Evolutionary conservation across 35 echinoderm and acorn worm species (phyloP).

Genomic region (Holothuria glaberrima): DNA sequence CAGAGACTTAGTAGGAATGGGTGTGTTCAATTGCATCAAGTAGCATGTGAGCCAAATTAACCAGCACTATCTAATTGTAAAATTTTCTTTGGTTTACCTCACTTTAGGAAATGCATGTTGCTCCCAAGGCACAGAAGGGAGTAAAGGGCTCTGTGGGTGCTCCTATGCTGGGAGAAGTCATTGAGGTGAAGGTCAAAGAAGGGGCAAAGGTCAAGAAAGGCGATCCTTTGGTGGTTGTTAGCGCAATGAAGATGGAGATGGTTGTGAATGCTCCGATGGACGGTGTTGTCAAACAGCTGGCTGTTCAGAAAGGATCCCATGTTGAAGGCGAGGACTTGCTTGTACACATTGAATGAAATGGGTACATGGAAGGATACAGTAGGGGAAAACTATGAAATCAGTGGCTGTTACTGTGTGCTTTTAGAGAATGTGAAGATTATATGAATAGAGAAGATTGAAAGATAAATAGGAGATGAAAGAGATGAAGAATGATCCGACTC

Average conservation of each 20-base stretch:
- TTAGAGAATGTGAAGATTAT: too few species aligned
- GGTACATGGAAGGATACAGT: too few species aligned
- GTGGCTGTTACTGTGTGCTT: too few species aligned
- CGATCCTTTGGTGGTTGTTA: slow-evolving; percentile 84
- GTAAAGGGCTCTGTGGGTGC: slow-evolving; percentile 95
- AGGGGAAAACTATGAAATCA: too few species aligned
- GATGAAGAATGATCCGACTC: too few species aligned
- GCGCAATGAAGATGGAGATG: slow-evolving; percentile 99
- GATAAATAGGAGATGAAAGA: too few species aligned
- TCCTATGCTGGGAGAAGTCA: slow-evolving; percentile 92
- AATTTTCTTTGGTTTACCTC: not conserved
- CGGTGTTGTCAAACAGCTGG: slow-evolving; percentile 80
- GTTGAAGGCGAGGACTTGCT: slow-evolving; percentile 92
- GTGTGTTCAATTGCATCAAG: too few species aligned
- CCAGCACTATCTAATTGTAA: too few species aligned
- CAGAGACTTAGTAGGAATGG: too few species aligned
- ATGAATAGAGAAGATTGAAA: too few species aligned
- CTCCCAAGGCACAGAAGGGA: slow-evolving; percentile 82
- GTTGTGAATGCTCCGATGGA: slow-evolving; percentile 86
- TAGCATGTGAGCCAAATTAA: too few species aligned
- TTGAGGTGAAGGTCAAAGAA: slow-evolving; percentile 80
- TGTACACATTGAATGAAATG: slow-evolving; percentile 73
- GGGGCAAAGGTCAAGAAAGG: slow-evolving; percentile 89
- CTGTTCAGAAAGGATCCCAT: slow-evolving; percentile 69
- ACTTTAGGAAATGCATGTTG: slow-evolving; percentile 85